Conservation (phyloP, 2,888 invertebrate genomes). For the Ashinkailepas kermadecensis region DNA sequence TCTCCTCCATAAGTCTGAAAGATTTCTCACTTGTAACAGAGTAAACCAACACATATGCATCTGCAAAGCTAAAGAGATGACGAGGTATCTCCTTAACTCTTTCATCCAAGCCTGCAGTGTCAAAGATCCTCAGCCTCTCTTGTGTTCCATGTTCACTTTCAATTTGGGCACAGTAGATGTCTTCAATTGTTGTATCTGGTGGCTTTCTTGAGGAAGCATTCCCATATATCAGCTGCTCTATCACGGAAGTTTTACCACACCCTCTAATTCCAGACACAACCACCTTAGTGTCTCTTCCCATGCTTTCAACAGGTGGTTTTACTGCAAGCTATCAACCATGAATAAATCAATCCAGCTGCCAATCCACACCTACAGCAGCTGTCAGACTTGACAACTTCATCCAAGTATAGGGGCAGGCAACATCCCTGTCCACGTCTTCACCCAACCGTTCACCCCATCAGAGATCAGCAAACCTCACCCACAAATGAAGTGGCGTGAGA, state of each 20-base stretch:
- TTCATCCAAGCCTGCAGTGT: background rate
- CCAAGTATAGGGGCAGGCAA: no score
- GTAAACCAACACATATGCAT: slow-evolving; percentile 5
- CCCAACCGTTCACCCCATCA: no score
- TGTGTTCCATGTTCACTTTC: slow-evolving; percentile 12
- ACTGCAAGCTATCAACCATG: no score
- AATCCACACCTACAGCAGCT: no score
- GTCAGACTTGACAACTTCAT: no score
- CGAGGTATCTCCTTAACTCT: background rate
- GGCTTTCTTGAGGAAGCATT: slow-evolving; percentile 3
- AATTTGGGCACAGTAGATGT: background rate
- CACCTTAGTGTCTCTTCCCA: slow-evolving; percentile 17
- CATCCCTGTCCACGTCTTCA: no score
- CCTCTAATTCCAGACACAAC: background rate
- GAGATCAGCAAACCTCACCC: background rate
- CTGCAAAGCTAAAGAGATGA: slow-evolving; percentile 3
- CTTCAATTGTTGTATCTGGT: slow-evolving; percentile 2
- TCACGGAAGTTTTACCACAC: background rate
- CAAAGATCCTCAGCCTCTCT: background rate
- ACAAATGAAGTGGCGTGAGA: background rate
- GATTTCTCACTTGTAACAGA: slow-evolving; percentile 15
- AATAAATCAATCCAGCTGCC: no score
- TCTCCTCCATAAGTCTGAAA: background rate
- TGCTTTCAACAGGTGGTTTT: background rate
- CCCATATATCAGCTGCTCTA: background rate